Conservation (phyloP, 1,140 invertebrate genomes). For the Argopecten irradians region DNA sequence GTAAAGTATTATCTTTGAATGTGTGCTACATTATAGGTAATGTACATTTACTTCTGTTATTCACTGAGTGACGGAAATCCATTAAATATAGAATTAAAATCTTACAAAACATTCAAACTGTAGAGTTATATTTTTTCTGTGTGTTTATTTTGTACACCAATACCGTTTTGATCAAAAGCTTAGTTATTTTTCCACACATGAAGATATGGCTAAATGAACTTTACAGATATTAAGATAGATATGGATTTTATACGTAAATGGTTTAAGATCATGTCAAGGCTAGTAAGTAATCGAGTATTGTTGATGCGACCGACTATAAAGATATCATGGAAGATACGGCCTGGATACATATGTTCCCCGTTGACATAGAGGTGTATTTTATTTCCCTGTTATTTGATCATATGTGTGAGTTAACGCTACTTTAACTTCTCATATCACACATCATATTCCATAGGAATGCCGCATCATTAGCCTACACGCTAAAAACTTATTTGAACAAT, state of each 20-base stretch:
- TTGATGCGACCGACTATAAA: background rate
- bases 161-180: background rate
- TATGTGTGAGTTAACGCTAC: background rate
- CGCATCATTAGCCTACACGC: background rate
- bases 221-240: background rate
- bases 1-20: no score
- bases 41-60: no score
- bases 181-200: background rate
- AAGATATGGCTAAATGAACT: constrained; percentile 17
- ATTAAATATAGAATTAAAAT: no score
- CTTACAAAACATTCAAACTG: no score
- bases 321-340: background rate
- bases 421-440: background rate
- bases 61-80: no score
- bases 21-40: no score
- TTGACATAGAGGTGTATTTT: constrained; percentile 10
- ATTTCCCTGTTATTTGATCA: constrained; percentile 11
- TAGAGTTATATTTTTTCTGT: no score
- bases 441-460: background rate
- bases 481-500: no score
- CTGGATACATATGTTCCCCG: background rate
- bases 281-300: background rate
- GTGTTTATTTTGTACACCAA: background rate
- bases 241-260: background rate
- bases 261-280: background rate